phyloP scores from a whole-genome alignment of 2,888 invertebrate species.

The Melanargia galathea region DNA sequence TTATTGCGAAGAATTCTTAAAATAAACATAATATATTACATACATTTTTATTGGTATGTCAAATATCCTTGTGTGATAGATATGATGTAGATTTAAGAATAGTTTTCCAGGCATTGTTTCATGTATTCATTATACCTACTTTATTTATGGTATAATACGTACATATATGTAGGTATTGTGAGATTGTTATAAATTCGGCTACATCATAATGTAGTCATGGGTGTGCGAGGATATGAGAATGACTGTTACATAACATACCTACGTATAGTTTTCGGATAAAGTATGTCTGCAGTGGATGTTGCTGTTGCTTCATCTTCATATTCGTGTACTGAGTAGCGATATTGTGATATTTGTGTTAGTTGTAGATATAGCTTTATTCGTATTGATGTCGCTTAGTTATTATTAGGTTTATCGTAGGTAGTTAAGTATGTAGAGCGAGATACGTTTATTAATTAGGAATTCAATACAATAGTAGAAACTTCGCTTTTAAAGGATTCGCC shows the following conservation, averaged over 20 bases:
- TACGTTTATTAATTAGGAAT: conserved; percentile 36
- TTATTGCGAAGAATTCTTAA: no score
- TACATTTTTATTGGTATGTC: no score
- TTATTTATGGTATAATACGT: conserved; percentile 29
- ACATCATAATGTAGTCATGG: conserved; percentile 40
- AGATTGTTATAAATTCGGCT: conserved; percentile 35
- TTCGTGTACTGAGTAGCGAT: conserved; percentile 62
- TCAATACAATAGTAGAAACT: conserved; percentile 41
- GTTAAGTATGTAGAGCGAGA: conserved; percentile 36
- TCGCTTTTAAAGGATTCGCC: conserved; percentile 59
- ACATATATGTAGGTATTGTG: conserved; percentile 25
- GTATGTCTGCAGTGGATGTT: conserved; percentile 55
- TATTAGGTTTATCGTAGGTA: conserved; percentile 32
- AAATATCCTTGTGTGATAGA: no score
- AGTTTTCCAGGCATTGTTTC: conserved; percentile 23
- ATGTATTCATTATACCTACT: conserved; percentile 27
- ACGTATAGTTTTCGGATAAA: conserved; percentile 46
- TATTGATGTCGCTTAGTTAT: conserved; percentile 46
- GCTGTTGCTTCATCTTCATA: conserved; percentile 56
- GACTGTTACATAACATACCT: conserved; percentile 43
- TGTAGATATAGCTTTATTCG: conserved; percentile 52
- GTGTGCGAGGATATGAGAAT: conserved; percentile 39
- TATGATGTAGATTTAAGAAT: no score
- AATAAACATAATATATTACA: no score
- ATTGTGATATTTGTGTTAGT: conserved; percentile 76